Evolutionary conservation across 2,113 vertebrate genomes (phyloP).

Genomic region (rat (Rattus norvegicus)): GRCr8 NC_086022.1:105267501-105268000

Average conservation of each 20-base stretch:
- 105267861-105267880: neutral
- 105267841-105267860: neutral
- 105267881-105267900: neutral
- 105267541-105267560: neutral
- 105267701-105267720: neutral
- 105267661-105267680: neutral
- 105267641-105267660: neutral
- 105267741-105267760: neutral
- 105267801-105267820: neutral
- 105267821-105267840: neutral
- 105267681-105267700: neutral
- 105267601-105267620: neutral
- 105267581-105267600: neutral
- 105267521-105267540: neutral
- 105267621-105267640: neutral
- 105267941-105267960: too few relatives aligned
- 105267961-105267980: too few relatives aligned
- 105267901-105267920: neutral
- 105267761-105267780: neutral
- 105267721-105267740: neutral
- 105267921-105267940: too few relatives aligned
- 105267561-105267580: neutral
- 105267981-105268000: too few relatives aligned
- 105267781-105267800: neutral
- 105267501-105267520: neutral